These are phyloP conservation scores for Anguilla anguilla DNA, from an alignment of 2,797 vertebrate genomes.

Conservation along the genomic window DNA sequence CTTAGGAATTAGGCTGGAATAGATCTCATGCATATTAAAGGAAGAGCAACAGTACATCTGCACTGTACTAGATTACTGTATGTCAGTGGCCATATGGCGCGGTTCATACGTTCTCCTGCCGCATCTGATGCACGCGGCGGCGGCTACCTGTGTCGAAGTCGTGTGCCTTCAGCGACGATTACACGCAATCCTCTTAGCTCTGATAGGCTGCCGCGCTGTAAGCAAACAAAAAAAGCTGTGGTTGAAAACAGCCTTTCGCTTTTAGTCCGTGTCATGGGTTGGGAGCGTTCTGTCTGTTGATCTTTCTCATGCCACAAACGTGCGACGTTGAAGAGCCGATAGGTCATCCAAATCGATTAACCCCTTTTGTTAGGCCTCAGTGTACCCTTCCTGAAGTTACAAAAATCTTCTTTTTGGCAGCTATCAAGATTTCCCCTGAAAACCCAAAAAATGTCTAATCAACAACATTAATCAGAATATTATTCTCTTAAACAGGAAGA, in stretches of 20 bases:
- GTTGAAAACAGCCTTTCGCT: constrained; percentile 68
- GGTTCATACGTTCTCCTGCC: constrained; percentile 63
- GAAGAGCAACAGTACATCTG: constrained; percentile 45
- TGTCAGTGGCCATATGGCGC: constrained; percentile 74
- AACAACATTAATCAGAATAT: constrained; percentile 22
- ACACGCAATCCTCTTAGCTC: constrained; percentile 66
- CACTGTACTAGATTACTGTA: constrained; percentile 76
- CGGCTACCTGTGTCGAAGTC: constrained; percentile 62
- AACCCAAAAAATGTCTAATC: background rate
- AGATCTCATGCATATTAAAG: constrained; percentile 72
- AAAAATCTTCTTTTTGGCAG: background rate
- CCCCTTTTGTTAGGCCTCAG: constrained; percentile 47
- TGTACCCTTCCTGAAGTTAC: background rate
- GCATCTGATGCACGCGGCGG: constrained; percentile 53
- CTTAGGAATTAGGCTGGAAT: constrained; percentile 77
- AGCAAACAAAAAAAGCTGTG: constrained; percentile 56
- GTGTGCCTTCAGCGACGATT: background rate
- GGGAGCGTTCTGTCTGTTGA: constrained; percentile 72
- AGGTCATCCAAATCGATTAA: constrained; percentile 56
- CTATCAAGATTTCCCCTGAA: background rate
- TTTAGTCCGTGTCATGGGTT: constrained; percentile 56
- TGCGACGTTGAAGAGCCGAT: constrained; percentile 64
- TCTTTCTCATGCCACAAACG: constrained; percentile 76
- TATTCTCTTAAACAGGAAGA: background rate
- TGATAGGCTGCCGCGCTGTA: constrained; percentile 54